Percentiles rank a stretch among this genome's conserved stretches.
Evolutionary conservation across 2,113 vertebrate genomes (phyloP).

Genomic region (Dipodomys spectabilis): DNA sequence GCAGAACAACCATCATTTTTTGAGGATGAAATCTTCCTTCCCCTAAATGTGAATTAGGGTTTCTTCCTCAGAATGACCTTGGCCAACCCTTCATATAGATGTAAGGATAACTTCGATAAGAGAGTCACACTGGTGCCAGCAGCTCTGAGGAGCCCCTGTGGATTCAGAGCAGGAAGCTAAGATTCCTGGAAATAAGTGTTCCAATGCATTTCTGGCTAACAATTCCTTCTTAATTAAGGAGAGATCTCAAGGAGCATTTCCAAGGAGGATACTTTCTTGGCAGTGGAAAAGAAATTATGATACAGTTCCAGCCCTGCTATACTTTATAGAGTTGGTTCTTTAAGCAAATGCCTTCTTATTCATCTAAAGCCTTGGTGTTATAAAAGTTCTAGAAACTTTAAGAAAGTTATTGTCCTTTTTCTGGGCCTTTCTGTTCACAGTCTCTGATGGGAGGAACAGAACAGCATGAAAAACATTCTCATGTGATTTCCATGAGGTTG

Average conservation of each 20-base stretch:
- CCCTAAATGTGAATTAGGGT: background rate
- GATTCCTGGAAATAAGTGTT: background rate
- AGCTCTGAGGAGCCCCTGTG: background rate
- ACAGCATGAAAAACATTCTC: background rate
- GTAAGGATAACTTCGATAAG: background rate
- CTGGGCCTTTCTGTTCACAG: background rate
- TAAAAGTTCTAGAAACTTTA: background rate
- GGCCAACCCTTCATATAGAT: accelerated
- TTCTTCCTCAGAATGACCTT: background rate
- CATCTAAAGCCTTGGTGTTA: background rate
- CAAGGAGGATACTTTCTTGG: background rate
- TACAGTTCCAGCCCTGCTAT: background rate
- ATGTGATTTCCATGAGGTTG: background rate
- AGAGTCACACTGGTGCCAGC: too few species aligned
- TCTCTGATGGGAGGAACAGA: background rate
- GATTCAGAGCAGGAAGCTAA: background rate
- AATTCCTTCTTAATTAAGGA: background rate
- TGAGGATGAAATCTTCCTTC: too few species aligned
- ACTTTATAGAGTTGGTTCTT: background rate
- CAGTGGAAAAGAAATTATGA: background rate
- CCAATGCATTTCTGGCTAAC: background rate
- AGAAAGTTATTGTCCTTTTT: background rate
- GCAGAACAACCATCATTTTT: too few species aligned
- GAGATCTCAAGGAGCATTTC: background rate
- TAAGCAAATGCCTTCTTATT: background rate